Evolutionary conservation across 2,888 invertebrate genomes (phyloP).

Genomic region (Ornithoptera alexandrae): DNA sequence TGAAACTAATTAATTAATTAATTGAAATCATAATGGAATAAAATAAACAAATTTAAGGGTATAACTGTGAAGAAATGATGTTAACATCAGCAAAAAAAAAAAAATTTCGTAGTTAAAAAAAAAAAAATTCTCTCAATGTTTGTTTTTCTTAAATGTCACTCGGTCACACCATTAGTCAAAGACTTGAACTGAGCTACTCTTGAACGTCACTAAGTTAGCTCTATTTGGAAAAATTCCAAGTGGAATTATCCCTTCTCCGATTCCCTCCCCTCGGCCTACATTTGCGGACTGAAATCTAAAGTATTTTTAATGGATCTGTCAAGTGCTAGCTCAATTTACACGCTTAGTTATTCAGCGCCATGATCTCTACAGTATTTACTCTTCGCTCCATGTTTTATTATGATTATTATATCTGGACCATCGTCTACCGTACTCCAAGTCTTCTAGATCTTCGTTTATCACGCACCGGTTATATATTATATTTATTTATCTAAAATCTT

Average conservation of each 20-base stretch:
- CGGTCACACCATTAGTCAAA: conserved; percentile 27
- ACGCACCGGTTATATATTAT: too few species aligned
- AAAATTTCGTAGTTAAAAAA: too few species aligned
- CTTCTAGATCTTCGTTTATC: too few species aligned
- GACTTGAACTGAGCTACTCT: conserved; percentile 22
- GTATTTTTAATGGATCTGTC: conserved; percentile 13
- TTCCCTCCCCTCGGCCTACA: conserved; percentile 10
- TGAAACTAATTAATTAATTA: too few species aligned
- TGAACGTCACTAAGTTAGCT: conserved; percentile 12
- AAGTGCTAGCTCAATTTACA: neutral
- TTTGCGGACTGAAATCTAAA: conserved; percentile 3
- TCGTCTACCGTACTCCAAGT: too few species aligned
- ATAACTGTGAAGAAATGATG: too few species aligned
- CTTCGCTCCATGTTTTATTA: neutral
- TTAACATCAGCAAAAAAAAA: too few species aligned
- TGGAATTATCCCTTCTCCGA: conserved; percentile 9
- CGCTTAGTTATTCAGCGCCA: neutral
- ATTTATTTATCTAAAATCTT: too few species aligned
- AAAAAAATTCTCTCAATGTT: conserved; percentile 2
- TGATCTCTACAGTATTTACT: neutral
- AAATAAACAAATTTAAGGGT: too few species aligned
- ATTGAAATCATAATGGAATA: too few species aligned
- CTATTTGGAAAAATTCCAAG: conserved; percentile 27
- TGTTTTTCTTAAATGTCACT: conserved; percentile 25
- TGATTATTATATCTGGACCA: neutral